Percentiles rank a stretch among this genome's conserved stretches.
These are phyloP conservation scores for Xanthorhoe designata DNA, from an alignment of 2,888 invertebrate genomes.

Conservation along the genomic window DNA sequence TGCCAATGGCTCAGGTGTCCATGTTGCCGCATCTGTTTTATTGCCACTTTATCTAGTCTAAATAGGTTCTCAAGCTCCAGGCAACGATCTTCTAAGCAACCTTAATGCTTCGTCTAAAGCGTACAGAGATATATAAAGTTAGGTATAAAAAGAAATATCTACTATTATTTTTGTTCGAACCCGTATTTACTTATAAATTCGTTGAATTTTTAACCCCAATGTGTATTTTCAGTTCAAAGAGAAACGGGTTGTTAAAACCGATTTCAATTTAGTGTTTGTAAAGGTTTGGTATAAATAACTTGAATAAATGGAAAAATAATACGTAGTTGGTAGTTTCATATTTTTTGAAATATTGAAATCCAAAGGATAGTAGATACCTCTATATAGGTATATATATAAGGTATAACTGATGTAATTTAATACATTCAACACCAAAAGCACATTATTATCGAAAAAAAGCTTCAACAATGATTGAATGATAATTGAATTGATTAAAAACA, in stretches of 20 bases:
- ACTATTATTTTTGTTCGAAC: not conserved
- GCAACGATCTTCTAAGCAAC: not conserved
- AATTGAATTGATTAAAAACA: no score
- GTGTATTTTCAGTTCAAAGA: not conserved
- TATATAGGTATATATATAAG: not conserved
- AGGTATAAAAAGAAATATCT: not conserved
- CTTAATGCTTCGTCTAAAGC: not conserved
- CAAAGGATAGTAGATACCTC: no score
- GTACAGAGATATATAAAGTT: not conserved
- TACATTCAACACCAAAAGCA: not conserved
- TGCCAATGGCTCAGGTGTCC: not conserved
- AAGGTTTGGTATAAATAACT: not conserved
- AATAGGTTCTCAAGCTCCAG: slow-evolving; percentile 6
- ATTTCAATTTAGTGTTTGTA: slow-evolving; percentile 1
- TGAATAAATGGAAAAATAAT: not conserved
- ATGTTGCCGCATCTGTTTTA: slow-evolving; percentile 6
- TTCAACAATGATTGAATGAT: no score
- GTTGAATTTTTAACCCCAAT: not conserved
- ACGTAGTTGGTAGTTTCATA: not conserved
- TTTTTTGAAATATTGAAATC: not conserved
- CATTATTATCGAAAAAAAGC: not conserved
- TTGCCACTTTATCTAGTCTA: slow-evolving; percentile 6
- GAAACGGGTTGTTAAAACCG: not conserved
- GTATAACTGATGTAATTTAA: not conserved
- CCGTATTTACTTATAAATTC: slow-evolving; percentile 1